Percentiles rank a stretch among this genome's conserved stretches.
Evolutionary conservation across 2,888 invertebrate genomes (phyloP).

Genomic region (Teleogryllus oceanicus): DNA sequence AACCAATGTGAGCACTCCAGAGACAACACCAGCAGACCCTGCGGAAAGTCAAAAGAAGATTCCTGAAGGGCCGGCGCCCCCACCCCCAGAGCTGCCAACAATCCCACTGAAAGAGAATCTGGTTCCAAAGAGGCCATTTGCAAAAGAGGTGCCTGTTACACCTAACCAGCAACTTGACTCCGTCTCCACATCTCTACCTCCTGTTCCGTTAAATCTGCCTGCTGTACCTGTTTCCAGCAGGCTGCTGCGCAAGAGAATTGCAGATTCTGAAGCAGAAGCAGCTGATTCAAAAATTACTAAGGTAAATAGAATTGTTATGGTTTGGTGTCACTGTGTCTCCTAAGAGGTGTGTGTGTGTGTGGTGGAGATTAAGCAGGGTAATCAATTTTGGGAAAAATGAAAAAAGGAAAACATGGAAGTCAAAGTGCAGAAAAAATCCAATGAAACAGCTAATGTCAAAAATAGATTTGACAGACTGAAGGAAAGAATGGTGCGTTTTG

Average conservation of each 20-base stretch:
- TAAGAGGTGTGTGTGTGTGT: no score
- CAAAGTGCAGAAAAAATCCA: no score
- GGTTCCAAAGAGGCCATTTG: not conserved
- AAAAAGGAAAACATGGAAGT: no score
- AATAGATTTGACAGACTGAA: no score
- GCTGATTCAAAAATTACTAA: not conserved
- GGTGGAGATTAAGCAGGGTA: no score
- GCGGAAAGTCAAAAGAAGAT: not conserved
- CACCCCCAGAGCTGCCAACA: not conserved
- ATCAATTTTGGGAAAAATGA: no score
- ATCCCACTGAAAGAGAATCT: constrained; percentile 18
- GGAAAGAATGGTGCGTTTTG: no score
- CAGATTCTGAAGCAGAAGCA: not conserved
- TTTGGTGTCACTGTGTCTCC: no score
- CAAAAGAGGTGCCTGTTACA: not conserved
- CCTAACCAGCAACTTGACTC: not conserved
- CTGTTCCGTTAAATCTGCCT: no score
- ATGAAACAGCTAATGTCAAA: no score
- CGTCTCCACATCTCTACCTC: not conserved
- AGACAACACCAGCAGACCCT: not conserved
- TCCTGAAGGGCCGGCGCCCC: not conserved
- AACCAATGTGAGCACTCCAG: not conserved
- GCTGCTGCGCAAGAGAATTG: not conserved
- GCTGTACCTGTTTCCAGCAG: not conserved
- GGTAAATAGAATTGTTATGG: not conserved